Conservation (phyloP, 2,797 vertebrate species). For the Acanthopagrus latus region DNA sequence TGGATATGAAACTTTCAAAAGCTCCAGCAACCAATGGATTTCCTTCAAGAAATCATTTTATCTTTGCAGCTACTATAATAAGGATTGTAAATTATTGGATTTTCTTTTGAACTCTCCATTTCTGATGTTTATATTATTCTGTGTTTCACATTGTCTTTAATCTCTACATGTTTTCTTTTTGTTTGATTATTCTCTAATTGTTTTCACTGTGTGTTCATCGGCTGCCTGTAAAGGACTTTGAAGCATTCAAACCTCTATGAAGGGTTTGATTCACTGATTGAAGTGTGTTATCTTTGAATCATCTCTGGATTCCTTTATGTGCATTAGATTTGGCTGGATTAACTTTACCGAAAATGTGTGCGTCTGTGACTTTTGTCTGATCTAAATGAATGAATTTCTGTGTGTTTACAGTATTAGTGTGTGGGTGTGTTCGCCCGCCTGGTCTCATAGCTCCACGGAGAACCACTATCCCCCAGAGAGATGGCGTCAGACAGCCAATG, state of each 20-base stretch:
- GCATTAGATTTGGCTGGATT: too few relatives aligned
- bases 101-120: neutral
- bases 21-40: neutral
- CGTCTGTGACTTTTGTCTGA: neutral
- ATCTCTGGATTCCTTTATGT: neutral
- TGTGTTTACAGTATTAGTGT: neutral
- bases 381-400: slow-evolving; percentile 10
- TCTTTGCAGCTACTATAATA: neutral
- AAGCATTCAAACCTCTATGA: neutral
- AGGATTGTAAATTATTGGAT: neutral
- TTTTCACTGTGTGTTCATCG: neutral
- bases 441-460: slow-evolving; percentile 8
- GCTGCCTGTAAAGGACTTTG: neutral
- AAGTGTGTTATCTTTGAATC: neutral
- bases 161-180: neutral
- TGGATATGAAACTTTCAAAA: neutral
- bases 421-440: slow-evolving; percentile 35
- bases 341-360: too few relatives aligned
- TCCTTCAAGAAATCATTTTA: neutral
- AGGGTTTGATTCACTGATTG: neutral
- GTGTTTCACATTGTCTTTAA: slow-evolving; percentile 1
- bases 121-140: neutral
- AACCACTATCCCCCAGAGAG: slow-evolving; percentile 1
- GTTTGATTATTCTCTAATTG: neutral
- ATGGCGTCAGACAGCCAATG: slow-evolving; percentile 24